Evolutionary conservation across 2,113 vertebrate species (phyloP), one percentile per base, ranked within the genome.

Genomic region (Lepus americanus): DNA sequence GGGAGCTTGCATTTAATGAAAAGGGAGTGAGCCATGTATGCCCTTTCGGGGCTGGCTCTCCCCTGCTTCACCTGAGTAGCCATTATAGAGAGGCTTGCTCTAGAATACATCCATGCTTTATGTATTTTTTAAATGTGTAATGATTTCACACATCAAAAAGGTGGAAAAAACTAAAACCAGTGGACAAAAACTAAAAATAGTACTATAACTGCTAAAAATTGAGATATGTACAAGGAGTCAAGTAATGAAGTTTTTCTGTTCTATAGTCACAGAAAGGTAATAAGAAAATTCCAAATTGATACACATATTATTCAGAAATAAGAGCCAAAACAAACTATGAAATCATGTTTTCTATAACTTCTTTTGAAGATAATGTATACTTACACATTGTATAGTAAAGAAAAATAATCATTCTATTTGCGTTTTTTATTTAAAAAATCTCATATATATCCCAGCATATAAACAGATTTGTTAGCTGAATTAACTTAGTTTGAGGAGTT

Each of bases 321-420:
- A 87, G 22, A 96, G 51, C 55, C 39, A 39, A 92, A 80, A 83
- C 31, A 85, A 86, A 22, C 66, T 66, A 5, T 84, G 22, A 74
- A 84, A 89, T 12, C 31, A 53, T 72, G 11, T 36, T 94, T 27
- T 80, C 3, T 44, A 2, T 64, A 70, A 76, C 64, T 96, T 92
- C 20, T 61, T 36, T 69, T 82, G 27, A 77, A 92, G 77, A 76
- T 59, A 33, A 55, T 63, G 1, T n/a, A 25, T 89, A 11, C 22
- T 61, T 84, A 76, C 36, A 79, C 59, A 55, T 90, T 82, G 81
- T 70, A 11, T 82, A 77, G 82, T 49, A 22, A 90, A 49, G n/a
- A 86, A 77, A 83, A 93, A 12, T 20, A 17, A 87, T 96, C 44
- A 36, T 78, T 83, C 13, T 90, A 72, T 61, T 87, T 70, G 51